Conservation (phyloP, 2,888 invertebrate genomes). For the Lithodes maja region DNA sequence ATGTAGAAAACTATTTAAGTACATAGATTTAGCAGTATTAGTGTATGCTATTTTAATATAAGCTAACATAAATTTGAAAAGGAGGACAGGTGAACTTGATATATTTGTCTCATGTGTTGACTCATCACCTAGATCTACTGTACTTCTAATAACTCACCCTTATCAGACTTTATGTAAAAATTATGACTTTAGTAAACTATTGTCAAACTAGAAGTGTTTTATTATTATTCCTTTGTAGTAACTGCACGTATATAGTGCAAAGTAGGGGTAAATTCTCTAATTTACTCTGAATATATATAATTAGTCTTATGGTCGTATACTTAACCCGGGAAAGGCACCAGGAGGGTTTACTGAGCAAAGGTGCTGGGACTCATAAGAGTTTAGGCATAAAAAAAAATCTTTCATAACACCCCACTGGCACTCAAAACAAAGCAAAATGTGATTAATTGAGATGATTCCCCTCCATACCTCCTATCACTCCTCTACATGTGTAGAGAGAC, state of each 20-base stretch:
- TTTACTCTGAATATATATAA: no score
- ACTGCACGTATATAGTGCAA: neutral
- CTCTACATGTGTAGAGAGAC: no score
- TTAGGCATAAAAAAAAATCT: no score
- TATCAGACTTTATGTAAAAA: slow-evolving; percentile 62
- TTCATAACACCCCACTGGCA: no score
- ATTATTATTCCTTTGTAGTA: neutral
- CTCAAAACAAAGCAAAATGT: no score
- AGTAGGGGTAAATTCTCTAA: neutral
- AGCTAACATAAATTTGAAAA: slow-evolving; percentile 48
- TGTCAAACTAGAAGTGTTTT: slow-evolving; percentile 21
- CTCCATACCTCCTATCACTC: no score
- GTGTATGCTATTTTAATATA: slow-evolving; percentile 53
- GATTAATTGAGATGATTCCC: no score
- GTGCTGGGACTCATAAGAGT: no score
- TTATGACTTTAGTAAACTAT: slow-evolving; percentile 62
- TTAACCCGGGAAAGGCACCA: no score
- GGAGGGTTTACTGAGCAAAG: no score
- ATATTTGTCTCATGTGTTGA: slow-evolving; percentile 54
- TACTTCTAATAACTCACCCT: slow-evolving; percentile 64
- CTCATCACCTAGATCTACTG: slow-evolving; percentile 65
- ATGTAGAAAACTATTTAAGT: slow-evolving; percentile 54
- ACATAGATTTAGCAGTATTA: slow-evolving; percentile 62
- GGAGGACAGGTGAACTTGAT: slow-evolving; percentile 56
- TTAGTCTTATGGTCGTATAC: no score